Evolutionary conservation across 2,113 vertebrate species (phyloP).

Genomic region (Odocoileus hemionus): DNA sequence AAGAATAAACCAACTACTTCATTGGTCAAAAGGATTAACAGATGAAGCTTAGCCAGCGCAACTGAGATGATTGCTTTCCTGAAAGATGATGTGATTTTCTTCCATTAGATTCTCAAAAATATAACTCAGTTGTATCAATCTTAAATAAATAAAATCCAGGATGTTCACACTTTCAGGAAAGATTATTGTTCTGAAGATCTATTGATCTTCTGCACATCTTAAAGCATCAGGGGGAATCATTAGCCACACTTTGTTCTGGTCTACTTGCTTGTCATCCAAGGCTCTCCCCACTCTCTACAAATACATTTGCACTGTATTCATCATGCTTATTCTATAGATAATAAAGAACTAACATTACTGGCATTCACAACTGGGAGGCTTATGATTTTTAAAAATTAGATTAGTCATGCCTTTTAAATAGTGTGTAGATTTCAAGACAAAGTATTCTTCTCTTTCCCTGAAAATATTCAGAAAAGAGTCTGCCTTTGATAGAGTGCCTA

Average conservation of each 20-base stretch:
- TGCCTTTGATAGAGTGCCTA: background rate
- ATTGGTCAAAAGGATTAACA: constrained; percentile 8
- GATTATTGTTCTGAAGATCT: constrained; percentile 33
- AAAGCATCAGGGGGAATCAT: constrained; percentile 20
- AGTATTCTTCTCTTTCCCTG: background rate
- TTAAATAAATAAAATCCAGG: constrained; percentile 65
- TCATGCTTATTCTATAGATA: constrained; percentile 17
- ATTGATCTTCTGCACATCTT: constrained; percentile 43
- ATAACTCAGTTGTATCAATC: constrained; percentile 45
- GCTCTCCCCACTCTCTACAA: background rate
- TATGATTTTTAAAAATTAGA: background rate
- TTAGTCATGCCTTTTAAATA: background rate
- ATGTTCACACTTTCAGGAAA: constrained; percentile 28
- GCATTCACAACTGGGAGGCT: background rate
- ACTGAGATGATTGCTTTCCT: constrained; percentile 9
- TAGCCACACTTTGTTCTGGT: constrained; percentile 37
- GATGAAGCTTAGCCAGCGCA: background rate
- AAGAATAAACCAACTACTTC: background rate
- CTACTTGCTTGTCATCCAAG: background rate
- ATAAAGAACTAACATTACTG: constrained; percentile 17
- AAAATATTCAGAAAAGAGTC: constrained; percentile 4
- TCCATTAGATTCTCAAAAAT: constrained; percentile 54
- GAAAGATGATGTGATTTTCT: constrained; percentile 3
- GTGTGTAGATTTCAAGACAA: background rate
- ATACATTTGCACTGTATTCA: background rate